Conservation (phyloP, 1,140 invertebrate genomes). For the Lepidotrigona ventralis region DNA sequence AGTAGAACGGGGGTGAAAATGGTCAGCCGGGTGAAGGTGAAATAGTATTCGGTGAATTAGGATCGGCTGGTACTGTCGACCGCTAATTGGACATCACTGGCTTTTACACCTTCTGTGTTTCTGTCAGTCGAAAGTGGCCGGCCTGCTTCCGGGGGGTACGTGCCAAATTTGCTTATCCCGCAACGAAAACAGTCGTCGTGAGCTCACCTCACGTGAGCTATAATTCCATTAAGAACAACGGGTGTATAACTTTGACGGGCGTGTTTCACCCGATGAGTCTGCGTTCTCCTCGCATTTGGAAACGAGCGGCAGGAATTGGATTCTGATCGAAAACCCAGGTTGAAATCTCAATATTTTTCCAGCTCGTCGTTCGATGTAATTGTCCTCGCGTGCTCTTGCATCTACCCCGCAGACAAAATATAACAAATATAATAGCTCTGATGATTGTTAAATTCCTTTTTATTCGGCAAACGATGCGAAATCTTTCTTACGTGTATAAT, state of each 20-base stretch:
- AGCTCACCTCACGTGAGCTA: not conserved
- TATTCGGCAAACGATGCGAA: no score
- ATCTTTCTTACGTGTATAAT: no score
- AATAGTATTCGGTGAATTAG: slow-evolving; percentile 57
- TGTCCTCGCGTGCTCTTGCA: no score
- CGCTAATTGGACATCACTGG: slow-evolving; percentile 67
- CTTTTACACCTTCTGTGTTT: slow-evolving; percentile 65
- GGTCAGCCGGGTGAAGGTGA: slow-evolving; percentile 13
- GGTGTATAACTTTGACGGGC: no score
- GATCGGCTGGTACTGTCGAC: slow-evolving; percentile 46
- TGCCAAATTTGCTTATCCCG: slow-evolving; percentile 59
- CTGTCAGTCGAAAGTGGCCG: slow-evolving; percentile 47
- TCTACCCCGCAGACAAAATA: no score
- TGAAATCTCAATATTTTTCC: no score
- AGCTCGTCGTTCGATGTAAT: no score
- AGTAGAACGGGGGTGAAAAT: not conserved
- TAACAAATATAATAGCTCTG: no score
- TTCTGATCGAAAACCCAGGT: no score
- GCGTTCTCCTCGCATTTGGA: not conserved
- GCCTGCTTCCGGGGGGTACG: slow-evolving; percentile 1
- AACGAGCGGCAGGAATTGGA: not conserved
- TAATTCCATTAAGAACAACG: not conserved
- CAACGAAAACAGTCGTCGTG: slow-evolving; percentile 45
- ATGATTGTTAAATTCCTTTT: no score
- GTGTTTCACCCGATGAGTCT: no score